These are phyloP conservation scores for Leptodactylus fallax DNA, from an alignment of 2,797 vertebrate genomes.

Conservation along the genomic window DNA sequence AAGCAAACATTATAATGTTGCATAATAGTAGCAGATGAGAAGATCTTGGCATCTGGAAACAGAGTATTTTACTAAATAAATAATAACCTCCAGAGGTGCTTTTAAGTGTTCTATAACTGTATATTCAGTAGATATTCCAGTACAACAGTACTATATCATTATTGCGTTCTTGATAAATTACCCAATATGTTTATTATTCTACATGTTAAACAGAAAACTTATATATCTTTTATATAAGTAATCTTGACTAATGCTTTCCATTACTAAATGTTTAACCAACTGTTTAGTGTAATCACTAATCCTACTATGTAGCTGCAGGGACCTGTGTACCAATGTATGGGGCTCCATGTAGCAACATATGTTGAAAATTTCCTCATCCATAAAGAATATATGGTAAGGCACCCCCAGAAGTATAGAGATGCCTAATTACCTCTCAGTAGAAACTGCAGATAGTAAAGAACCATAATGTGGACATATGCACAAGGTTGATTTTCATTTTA, in stretches of 20 bases:
- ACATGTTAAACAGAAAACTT: neutral
- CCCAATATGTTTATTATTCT: neutral
- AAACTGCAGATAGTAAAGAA: too few species aligned
- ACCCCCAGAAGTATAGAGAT: too few species aligned
- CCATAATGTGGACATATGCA: too few species aligned
- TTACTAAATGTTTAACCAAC: neutral
- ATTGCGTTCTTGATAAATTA: neutral
- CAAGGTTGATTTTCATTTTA: too few species aligned
- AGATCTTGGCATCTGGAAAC: conserved; percentile 17
- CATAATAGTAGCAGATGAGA: neutral
- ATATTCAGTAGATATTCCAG: neutral
- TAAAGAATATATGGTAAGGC: too few species aligned
- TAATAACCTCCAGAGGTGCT: conserved; percentile 16
- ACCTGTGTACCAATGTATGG: neutral
- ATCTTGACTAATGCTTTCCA: too few species aligned
- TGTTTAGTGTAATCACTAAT: neutral
- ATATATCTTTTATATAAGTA: too few species aligned
- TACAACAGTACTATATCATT: neutral
- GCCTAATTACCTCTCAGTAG: too few species aligned
- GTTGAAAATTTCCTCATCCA: too few species aligned
- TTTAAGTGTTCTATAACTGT: conserved; percentile 4
- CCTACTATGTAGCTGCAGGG: neutral
- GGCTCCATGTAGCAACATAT: too few species aligned
- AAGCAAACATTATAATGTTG: neutral
- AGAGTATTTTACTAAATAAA: conserved; percentile 21